Evolutionary conservation across 2,888 invertebrate genomes (phyloP).

Genomic region (Zaprionus obscuricornis): DNA sequence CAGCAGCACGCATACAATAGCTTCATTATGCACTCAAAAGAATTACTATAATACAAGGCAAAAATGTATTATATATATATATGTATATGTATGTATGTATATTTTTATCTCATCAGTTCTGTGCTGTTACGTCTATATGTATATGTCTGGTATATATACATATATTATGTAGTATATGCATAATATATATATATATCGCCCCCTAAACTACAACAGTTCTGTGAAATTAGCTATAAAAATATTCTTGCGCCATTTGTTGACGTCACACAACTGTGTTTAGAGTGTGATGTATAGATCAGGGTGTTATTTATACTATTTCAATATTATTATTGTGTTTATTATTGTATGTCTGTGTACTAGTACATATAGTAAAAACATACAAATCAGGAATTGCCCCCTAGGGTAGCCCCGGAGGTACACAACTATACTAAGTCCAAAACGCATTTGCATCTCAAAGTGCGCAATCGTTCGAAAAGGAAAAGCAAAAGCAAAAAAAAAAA

Average conservation of each 20-base stretch:
- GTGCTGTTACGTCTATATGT: too few relatives aligned
- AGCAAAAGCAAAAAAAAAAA: conserved; percentile 12
- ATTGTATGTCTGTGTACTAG: too few relatives aligned
- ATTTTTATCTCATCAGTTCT: too few relatives aligned
- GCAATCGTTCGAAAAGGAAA: conserved; percentile 23
- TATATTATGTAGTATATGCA: too few relatives aligned
- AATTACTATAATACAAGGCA: neutral
- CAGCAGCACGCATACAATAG: conserved; percentile 27
- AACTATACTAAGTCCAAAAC: conserved; percentile 41
- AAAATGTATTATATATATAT: neutral
- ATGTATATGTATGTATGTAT: conserved; percentile 9
- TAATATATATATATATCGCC: too few relatives aligned
- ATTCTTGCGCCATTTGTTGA: conserved; percentile 17
- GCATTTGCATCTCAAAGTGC: conserved; percentile 45
- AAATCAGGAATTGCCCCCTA: conserved; percentile 38
- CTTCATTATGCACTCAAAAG: conserved; percentile 27
- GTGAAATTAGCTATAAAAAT: conserved; percentile 19
- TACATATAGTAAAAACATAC: conserved; percentile 17
- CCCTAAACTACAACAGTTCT: too few relatives aligned
- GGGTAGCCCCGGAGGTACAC: too few relatives aligned
- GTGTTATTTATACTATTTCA: too few relatives aligned
- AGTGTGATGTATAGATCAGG: too few relatives aligned
- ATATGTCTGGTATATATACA: too few relatives aligned
- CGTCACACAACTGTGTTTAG: too few relatives aligned
- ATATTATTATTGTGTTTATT: too few relatives aligned